phyloP scores from a whole-genome alignment of 92 coral and sea anemone species.

The Pocillopora grandis region DNA sequence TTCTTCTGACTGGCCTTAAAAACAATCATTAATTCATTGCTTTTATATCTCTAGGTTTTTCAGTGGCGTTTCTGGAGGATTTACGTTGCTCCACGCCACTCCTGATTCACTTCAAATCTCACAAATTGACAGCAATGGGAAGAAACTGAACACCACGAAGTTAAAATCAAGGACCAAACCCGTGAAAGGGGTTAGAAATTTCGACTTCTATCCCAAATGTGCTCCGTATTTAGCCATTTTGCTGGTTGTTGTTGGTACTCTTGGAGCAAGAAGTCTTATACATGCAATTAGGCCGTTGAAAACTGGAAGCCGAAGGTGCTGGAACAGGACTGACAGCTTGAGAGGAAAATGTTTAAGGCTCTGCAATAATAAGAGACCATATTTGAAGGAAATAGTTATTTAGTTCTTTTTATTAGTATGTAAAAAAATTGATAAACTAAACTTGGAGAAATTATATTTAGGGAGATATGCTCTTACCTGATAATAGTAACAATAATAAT shows the following conservation, averaged over 20 bases:
- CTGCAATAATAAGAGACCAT: no score
- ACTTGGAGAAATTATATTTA: no score
- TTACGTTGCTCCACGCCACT: slow-evolving; percentile 79
- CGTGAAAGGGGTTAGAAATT: neutral
- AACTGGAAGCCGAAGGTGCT: neutral
- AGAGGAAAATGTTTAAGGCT: no score
- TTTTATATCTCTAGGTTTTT: slow-evolving; percentile 57
- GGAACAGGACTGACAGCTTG: neutral
- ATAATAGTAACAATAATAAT: no score
- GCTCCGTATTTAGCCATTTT: neutral
- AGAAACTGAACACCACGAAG: slow-evolving; percentile 24
- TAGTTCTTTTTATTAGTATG: no score
- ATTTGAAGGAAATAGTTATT: no score
- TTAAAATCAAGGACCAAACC: slow-evolving; percentile 46
- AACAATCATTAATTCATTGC: neutral
- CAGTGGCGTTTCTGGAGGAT: slow-evolving; percentile 65
- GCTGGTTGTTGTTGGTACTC: neutral
- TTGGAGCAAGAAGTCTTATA: neutral
- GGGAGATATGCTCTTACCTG: no score
- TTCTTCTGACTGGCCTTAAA: no score
- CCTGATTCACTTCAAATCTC: slow-evolving; percentile 45
- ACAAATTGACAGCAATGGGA: slow-evolving; percentile 50
- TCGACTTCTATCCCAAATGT: neutral
- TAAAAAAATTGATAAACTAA: no score
- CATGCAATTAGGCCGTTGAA: neutral